Evolutionary conservation across 2,888 invertebrate genomes (phyloP).

Genomic region (Fragum sueziense): DNA sequence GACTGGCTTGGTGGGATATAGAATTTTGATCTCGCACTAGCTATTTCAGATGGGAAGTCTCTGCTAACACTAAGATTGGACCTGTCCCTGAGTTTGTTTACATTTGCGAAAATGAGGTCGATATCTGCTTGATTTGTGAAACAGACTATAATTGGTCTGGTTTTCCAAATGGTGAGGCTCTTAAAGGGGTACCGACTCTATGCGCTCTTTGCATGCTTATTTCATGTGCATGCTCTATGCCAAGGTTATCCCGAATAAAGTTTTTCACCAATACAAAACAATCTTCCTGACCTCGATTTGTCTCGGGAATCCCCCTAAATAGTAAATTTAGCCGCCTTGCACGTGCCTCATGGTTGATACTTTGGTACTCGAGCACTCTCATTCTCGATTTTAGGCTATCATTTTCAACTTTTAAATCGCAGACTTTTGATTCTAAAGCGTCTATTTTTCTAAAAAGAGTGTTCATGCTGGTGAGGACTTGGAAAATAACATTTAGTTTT

Average conservation of each 20-base stretch:
- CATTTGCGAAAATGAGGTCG: no score
- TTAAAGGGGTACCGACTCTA: background rate
- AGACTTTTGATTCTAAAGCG: no score
- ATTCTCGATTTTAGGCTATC: no score
- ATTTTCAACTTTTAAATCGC: no score
- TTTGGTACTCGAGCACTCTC: no score
- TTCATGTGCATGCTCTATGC: background rate
- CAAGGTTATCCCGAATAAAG: background rate
- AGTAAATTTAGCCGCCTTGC: background rate
- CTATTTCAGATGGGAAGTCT: no score
- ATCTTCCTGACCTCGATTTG: background rate
- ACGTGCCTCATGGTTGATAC: background rate
- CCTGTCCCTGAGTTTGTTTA: no score
- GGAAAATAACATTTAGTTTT: background rate
- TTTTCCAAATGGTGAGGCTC: background rate
- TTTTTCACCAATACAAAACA: background rate
- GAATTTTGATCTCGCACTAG: no score
- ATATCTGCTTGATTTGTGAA: no score
- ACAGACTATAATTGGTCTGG: no score
- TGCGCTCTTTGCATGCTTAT: background rate
- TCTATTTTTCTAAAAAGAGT: background rate
- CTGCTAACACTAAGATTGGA: no score
- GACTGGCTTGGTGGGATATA: conserved; percentile 6
- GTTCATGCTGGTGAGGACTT: background rate
- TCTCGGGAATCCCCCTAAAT: background rate